phyloP scores from a whole-genome alignment of 2,113 vertebrate genomes.

The Eubucco bourcierii region DNA sequence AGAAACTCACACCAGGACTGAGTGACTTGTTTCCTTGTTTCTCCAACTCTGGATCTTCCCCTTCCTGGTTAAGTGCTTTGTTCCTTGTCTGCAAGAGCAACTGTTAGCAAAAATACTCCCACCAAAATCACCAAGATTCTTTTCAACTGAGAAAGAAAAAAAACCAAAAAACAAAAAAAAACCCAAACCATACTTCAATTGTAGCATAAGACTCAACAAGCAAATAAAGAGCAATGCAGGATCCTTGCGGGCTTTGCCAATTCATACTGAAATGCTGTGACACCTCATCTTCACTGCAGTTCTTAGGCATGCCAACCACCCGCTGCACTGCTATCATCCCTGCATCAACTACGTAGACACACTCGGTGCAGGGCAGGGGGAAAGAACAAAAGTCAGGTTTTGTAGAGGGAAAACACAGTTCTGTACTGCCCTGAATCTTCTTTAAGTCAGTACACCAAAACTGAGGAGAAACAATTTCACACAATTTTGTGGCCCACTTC shows the following conservation, averaged over 20 bases:
- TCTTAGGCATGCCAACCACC: neutral
- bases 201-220: neutral
- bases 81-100: neutral
- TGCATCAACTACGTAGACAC: neutral
- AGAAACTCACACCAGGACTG: conserved; percentile 58
- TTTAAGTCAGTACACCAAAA: neutral
- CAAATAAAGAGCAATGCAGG: neutral
- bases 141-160: neutral
- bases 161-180: neutral
- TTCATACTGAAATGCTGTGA: neutral
- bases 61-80: neutral
- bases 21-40: conserved; percentile 28
- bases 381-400: neutral
- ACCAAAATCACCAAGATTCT: neutral
- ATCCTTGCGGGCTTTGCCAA: neutral
- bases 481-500: neutral
- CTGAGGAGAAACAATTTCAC: neutral
- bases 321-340: neutral
- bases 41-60: neutral
- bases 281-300: neutral
- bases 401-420: neutral
- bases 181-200: neutral
- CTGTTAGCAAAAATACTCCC: neutral
- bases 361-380: neutral
- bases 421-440: neutral